Conservation (phyloP, 2,888 invertebrate species). For the Electrophaes corylata region DNA sequence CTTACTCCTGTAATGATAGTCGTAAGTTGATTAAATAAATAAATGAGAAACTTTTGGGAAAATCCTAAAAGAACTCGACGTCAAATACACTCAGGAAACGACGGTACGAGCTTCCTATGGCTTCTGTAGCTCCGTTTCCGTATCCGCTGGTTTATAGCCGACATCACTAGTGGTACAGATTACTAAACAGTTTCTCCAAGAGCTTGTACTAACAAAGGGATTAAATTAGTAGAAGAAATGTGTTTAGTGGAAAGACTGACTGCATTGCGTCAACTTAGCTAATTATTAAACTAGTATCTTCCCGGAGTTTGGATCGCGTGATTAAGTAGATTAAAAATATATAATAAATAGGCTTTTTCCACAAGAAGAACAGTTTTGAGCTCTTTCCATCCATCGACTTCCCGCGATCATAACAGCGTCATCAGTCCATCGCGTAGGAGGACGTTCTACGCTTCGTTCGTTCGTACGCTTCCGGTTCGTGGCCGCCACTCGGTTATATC, state of each 20-base stretch:
- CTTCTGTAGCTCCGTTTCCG: slow-evolving; percentile 1
- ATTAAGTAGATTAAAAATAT: too few species aligned
- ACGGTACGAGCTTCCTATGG: slow-evolving; percentile 1
- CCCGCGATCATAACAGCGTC: too few species aligned
- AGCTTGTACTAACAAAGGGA: slow-evolving; percentile 56
- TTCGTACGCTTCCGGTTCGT: too few species aligned
- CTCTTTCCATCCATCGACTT: too few species aligned
- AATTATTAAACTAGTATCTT: slow-evolving; percentile 41
- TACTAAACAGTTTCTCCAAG: slow-evolving; percentile 6
- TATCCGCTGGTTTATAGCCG: slow-evolving; percentile 4
- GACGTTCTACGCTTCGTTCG: too few species aligned
- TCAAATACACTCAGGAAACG: neutral
- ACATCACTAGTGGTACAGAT: slow-evolving; percentile 19
- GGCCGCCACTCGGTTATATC: too few species aligned
- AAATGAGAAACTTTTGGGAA: neutral
- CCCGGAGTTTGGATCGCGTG: too few species aligned
- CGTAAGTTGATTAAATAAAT: too few species aligned
- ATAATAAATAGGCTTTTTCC: too few species aligned
- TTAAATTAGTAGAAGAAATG: slow-evolving; percentile 67
- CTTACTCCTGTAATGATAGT: too few species aligned
- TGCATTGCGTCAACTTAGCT: slow-evolving; percentile 33
- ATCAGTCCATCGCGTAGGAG: too few species aligned
- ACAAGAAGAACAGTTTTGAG: too few species aligned
- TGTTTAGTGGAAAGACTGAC: slow-evolving; percentile 36
- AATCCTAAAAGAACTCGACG: neutral